phyloP scores from a whole-genome alignment of 2,113 vertebrate species.

The Nothobranchius furzeri region DNA sequence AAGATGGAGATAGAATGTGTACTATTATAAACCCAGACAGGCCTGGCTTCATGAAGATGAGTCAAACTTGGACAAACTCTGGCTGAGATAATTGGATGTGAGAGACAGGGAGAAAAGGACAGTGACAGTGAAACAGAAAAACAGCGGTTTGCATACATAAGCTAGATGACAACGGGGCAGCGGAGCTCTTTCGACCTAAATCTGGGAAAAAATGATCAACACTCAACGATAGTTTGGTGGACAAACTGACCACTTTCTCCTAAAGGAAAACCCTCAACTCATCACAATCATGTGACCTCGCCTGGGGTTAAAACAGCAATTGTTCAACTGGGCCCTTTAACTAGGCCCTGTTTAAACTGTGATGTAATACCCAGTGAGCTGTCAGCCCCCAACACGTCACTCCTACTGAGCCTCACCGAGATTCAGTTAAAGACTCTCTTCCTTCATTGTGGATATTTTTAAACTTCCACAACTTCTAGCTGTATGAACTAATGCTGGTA shows the following conservation, averaged over 20 bases:
- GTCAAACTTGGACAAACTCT: slow-evolving; percentile 25
- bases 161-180: slow-evolving; percentile 13
- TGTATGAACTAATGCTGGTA: slow-evolving; percentile 11
- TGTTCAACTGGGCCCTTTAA: slow-evolving; percentile 24
- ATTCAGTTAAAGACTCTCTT: slow-evolving; percentile 1
- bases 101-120: neutral
- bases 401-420: neutral
- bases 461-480: neutral
- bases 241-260: neutral
- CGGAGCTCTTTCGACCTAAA: neutral
- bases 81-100: neutral
- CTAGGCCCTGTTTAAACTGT: slow-evolving; percentile 23
- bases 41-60: slow-evolving; percentile 41
- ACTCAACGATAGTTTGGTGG: no score
- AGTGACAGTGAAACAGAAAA: slow-evolving; percentile 8
- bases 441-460: slow-evolving; percentile 2
- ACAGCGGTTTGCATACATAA: slow-evolving; percentile 3
- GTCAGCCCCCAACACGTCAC: slow-evolving; percentile 3
- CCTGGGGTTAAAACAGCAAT: slow-evolving; percentile 45
- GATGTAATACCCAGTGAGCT: slow-evolving; percentile 3
- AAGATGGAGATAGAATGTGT: slow-evolving; percentile 24
- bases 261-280: slow-evolving; percentile 1
- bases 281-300: slow-evolving; percentile 51
- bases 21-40: slow-evolving; percentile 47
- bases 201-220: slow-evolving; percentile 5